A percentile compares a stretch with the other conserved stretches of the same genome.
Evolutionary conservation across 2,113 vertebrate species (phyloP).

Genomic region (Pollachius pollachius): DNA sequence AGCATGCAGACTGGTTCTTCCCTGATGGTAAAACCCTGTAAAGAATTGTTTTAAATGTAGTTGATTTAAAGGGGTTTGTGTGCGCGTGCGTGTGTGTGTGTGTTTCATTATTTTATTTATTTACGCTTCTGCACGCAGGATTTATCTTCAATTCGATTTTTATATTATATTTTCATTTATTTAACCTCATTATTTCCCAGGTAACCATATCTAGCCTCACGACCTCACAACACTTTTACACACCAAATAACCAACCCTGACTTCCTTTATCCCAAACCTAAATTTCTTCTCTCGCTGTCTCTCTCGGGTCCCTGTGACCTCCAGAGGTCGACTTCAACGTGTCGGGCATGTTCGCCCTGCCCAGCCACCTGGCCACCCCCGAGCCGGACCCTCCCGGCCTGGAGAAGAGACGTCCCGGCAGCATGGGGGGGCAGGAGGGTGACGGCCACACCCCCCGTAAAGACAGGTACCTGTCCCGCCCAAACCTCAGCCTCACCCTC

Average conservation of each 20-base stretch:
- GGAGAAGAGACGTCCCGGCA: conserved; percentile 88
- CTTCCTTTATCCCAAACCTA: no score
- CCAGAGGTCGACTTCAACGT: conserved; percentile 96
- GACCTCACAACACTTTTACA: no score
- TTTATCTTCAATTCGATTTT: no score
- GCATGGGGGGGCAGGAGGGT: conserved; percentile 85
- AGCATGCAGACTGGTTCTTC: conserved; percentile 97
- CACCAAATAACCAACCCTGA: no score
- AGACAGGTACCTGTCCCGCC: conserved; percentile 86
- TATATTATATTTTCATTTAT: no score
- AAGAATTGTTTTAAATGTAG: background rate
- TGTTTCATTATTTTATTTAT: background rate
- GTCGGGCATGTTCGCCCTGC: conserved; percentile 87
- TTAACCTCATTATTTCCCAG: no score
- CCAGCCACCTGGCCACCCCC: conserved; percentile 72
- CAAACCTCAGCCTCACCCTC: conserved; percentile 66
- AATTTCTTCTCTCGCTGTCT: no score
- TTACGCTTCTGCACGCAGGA: no score
- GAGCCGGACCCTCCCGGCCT: conserved; percentile 76
- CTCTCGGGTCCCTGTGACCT: conserved; percentile 1
- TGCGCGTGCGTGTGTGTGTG: background rate
- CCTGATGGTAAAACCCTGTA: conserved; percentile 80
- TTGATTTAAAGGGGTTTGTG: background rate
- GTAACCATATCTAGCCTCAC: no score
- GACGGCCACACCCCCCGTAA: conserved; percentile 86